Percentiles rank a stretch among this genome's conserved stretches.
phyloP scores from a whole-genome alignment of 2,113 vertebrate species.

The Halichoeres trimaculatus region DNA sequence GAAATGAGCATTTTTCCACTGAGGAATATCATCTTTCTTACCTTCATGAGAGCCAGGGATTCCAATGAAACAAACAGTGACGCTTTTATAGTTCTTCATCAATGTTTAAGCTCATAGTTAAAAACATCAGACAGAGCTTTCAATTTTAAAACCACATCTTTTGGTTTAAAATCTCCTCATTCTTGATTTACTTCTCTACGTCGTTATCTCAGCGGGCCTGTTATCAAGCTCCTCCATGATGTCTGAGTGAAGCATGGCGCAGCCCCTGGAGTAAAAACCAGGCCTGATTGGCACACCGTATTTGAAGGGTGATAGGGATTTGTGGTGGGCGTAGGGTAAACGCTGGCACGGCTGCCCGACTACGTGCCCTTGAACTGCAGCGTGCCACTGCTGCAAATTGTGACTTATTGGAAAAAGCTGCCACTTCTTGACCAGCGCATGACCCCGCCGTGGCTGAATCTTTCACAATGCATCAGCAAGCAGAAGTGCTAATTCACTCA shows the following conservation, averaged over 20 bases:
- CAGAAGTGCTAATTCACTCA: conserved; percentile 46
- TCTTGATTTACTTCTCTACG: not conserved
- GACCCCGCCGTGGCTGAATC: conserved; percentile 42
- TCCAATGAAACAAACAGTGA: conserved; percentile 51
- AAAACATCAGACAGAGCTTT: not conserved
- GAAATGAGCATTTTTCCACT: not conserved
- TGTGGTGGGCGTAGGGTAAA: conserved; percentile 14
- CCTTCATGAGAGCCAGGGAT: conserved; percentile 28
- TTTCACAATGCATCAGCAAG: conserved; percentile 61
- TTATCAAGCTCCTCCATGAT: conserved; percentile 22
- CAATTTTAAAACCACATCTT: not conserved
- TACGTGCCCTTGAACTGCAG: conserved; percentile 23
- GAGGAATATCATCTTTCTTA: conserved; percentile 34
- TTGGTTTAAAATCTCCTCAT: not conserved
- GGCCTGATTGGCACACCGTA: not conserved
- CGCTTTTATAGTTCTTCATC: conserved; percentile 53
- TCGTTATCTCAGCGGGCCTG: not conserved
- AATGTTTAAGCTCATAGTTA: conserved; percentile 23
- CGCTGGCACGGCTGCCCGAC: conserved; percentile 19
- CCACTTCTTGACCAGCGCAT: conserved; percentile 47
- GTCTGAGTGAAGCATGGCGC: conserved; percentile 20
- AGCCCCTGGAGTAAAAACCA: conserved; percentile 14
- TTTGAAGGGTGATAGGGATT: conserved; percentile 39
- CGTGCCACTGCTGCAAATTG: conserved; percentile 19
- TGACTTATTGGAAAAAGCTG: conserved; percentile 41